Evolutionary conservation across 2,888 invertebrate species (phyloP).

Genomic region (Deilephila porcellus): DNA sequence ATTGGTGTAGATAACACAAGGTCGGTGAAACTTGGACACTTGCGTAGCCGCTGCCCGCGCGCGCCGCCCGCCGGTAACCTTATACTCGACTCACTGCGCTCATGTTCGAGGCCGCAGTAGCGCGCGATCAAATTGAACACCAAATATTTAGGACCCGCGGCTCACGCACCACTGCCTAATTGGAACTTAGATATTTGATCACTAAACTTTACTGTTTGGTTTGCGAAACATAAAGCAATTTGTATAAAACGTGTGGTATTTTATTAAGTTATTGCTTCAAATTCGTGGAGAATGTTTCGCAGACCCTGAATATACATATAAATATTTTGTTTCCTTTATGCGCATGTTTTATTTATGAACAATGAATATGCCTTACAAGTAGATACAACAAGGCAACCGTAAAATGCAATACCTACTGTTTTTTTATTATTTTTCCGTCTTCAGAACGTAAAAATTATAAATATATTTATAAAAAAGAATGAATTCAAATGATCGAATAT

Average conservation of each 20-base stretch:
- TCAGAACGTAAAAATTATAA: too few species aligned
- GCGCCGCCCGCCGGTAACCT: background rate
- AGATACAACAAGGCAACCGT: too few species aligned
- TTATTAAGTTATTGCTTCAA: background rate
- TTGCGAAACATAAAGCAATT: background rate
- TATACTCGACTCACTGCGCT: slow-evolving; percentile 29
- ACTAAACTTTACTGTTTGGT: background rate
- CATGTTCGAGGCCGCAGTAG: slow-evolving; percentile 18
- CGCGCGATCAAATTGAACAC: slow-evolving; percentile 1
- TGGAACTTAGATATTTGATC: slow-evolving; percentile 14
- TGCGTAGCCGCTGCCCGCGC: slow-evolving; percentile 32
- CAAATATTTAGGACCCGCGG: slow-evolving; percentile 16
- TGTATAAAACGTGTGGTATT: background rate
- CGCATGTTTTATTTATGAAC: too few species aligned
- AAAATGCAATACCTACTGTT: too few species aligned
- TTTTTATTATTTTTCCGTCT: too few species aligned
- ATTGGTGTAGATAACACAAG: slow-evolving; percentile 47
- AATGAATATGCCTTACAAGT: too few species aligned
- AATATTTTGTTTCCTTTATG: too few species aligned
- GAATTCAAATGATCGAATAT: too few species aligned
- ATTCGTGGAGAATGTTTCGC: background rate
- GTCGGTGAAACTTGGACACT: slow-evolving; percentile 44
- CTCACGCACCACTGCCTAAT: slow-evolving; percentile 22
- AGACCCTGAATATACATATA: too few species aligned
- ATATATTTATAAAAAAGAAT: too few species aligned